Evolutionary conservation across 2,113 vertebrate species (phyloP).

Genomic region (Atractosteus spatula): DNA sequence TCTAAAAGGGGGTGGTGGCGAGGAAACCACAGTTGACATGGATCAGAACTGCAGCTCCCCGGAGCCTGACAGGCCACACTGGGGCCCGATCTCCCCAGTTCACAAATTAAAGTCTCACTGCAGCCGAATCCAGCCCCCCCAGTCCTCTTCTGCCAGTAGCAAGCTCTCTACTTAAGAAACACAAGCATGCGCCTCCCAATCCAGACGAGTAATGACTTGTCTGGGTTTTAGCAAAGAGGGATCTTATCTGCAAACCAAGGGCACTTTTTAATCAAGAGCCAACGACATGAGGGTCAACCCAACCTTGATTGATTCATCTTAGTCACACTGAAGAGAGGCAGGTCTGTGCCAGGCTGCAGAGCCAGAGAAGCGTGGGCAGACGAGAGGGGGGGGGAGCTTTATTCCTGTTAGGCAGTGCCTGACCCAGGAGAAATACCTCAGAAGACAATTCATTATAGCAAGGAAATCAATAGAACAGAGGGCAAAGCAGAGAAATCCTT

Average conservation of each 20-base stretch:
- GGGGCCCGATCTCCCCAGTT: too few species aligned
- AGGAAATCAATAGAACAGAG: too few species aligned
- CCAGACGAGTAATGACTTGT: slow-evolving; percentile 1
- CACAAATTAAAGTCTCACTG: too few species aligned
- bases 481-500: too few species aligned
- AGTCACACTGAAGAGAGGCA: not conserved
- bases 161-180: not conserved
- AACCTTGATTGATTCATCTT: slow-evolving; percentile 3
- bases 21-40: too few species aligned
- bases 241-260: not conserved
- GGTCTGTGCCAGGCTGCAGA: not conserved
- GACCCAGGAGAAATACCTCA: too few species aligned
- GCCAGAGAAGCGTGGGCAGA: slow-evolving; percentile 5
- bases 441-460: too few species aligned
- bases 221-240: not conserved
- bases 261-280: slow-evolving; percentile 8
- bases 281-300: not conserved
- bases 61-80: too few species aligned
- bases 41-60: too few species aligned
- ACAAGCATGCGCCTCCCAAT: not conserved
- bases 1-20: too few species aligned
- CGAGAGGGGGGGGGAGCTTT: not conserved
- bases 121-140: not conserved
- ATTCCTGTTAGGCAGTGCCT: too few species aligned
- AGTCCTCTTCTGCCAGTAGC: not conserved